These are phyloP conservation scores for Conchocele bisecta DNA, from an alignment of 2,888 invertebrate species.

Conservation along the genomic window DNA sequence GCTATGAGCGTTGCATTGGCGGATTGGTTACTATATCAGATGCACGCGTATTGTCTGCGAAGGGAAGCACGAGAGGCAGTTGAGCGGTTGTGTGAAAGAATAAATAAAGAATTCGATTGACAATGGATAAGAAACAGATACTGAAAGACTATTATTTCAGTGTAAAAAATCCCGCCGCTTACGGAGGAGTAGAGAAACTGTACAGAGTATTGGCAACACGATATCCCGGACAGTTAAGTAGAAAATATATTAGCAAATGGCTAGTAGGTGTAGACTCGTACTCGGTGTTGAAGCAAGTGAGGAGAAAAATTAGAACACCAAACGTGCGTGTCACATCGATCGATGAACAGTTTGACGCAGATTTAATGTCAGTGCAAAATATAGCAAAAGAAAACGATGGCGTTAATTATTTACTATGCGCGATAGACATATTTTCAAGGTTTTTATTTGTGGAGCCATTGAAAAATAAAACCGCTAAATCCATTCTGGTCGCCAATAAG, in stretches of 20 bases:
- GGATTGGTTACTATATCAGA: too few relatives aligned
- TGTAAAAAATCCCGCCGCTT: too few relatives aligned
- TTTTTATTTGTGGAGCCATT: slow-evolving; percentile 19
- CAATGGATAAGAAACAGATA: too few relatives aligned
- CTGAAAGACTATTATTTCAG: too few relatives aligned
- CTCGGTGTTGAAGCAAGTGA: background rate
- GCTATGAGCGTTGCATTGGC: too few relatives aligned
- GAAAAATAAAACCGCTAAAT: slow-evolving; percentile 1
- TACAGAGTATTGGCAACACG: too few relatives aligned
- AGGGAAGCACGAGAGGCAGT: too few relatives aligned
- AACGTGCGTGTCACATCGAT: background rate
- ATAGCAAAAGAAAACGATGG: slow-evolving; percentile 2
- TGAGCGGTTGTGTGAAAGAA: too few relatives aligned
- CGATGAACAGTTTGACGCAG: slow-evolving; percentile 7
- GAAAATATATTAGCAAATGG: background rate
- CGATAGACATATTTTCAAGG: slow-evolving; percentile 22
- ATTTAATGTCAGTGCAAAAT: slow-evolving; percentile 2
- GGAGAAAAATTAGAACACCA: slow-evolving; percentile 1
- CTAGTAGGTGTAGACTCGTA: slow-evolving; percentile 6
- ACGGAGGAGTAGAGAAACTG: too few relatives aligned
- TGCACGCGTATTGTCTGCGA: too few relatives aligned
- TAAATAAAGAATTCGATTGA: too few relatives aligned
- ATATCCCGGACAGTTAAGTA: too few relatives aligned
- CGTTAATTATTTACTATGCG: slow-evolving; percentile 1
- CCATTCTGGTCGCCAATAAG: background rate